These are phyloP conservation scores for Indicator maculatus DNA, from an alignment of 2,113 vertebrate species.

Conservation along the genomic window DNA sequence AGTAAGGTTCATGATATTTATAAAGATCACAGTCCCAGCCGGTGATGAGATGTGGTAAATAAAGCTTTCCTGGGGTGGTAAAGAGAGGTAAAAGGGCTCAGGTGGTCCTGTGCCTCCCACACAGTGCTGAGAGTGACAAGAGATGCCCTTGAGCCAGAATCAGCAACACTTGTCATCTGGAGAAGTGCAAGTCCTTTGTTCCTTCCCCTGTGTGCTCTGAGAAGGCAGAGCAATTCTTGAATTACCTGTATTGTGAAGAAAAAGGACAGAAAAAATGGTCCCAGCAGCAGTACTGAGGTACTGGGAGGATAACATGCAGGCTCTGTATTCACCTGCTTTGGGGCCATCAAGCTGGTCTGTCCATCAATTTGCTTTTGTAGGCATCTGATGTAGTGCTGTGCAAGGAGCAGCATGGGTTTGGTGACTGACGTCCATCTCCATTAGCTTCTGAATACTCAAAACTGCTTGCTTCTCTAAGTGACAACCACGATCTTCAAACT, in stretches of 20 bases:
- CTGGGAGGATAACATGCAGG: neutral
- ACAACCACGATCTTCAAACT: fast-evolving
- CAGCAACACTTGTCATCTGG: neutral
- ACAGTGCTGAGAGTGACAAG: neutral
- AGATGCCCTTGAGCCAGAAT: neutral
- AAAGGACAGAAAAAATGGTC: neutral
- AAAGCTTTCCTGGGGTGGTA: neutral
- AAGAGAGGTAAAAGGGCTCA: neutral
- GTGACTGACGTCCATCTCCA: fast-evolving
- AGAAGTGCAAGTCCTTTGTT: neutral
- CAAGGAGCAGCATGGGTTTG: neutral
- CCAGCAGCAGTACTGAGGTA: neutral
- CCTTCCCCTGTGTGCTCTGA: neutral
- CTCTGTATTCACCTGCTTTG: neutral
- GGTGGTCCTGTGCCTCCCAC: neutral
- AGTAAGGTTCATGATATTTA: neutral
- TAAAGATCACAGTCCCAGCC: neutral
- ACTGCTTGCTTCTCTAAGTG: neutral
- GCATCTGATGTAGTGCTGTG: fast-evolving
- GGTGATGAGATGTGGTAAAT: neutral
- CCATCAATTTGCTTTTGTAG: neutral
- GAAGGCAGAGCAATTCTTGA: neutral
- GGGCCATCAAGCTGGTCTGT: neutral
- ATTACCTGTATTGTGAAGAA: neutral
- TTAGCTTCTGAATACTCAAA: neutral